Evolutionary conservation across 2,797 vertebrate genomes (phyloP).

Genomic region (Lateolabrax maculatus): DNA sequence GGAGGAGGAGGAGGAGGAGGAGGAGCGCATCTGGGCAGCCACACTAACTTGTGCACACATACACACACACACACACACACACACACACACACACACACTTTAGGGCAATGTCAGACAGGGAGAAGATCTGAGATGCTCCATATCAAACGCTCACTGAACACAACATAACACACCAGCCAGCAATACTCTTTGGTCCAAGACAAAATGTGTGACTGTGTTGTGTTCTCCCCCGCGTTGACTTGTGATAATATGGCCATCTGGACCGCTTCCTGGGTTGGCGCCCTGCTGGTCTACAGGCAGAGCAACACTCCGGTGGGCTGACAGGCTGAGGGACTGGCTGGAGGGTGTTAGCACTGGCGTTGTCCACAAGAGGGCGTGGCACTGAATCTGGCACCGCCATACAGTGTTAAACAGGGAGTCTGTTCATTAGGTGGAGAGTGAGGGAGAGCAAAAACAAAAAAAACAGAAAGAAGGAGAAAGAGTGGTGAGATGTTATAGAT

Average conservation of each 20-base stretch:
- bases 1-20: slow-evolving; percentile 45
- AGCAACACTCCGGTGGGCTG: slow-evolving; percentile 68
- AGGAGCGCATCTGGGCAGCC: slow-evolving; percentile 71
- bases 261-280: slow-evolving; percentile 74
- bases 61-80: slow-evolving; percentile 39
- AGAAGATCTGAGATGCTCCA: slow-evolving; percentile 68
- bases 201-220: slow-evolving; percentile 67
- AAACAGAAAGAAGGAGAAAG: slow-evolving; percentile 28
- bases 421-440: slow-evolving; percentile 66
- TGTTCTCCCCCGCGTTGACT: slow-evolving; percentile 58
- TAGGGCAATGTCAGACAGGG: slow-evolving; percentile 63
- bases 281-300: slow-evolving; percentile 77
- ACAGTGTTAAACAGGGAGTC: slow-evolving; percentile 78
- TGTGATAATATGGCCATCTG: slow-evolving; percentile 72
- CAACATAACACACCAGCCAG: slow-evolving; percentile 58
- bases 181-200: slow-evolving; percentile 78
- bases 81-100: no score
- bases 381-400: slow-evolving; percentile 77
- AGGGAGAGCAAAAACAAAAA: slow-evolving; percentile 1
- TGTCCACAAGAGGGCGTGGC: slow-evolving; percentile 79
- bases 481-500: slow-evolving; percentile 52
- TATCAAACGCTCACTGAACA: slow-evolving; percentile 60
- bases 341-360: slow-evolving; percentile 72
- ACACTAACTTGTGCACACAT: slow-evolving; percentile 40
- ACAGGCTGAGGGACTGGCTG: slow-evolving; percentile 60